phyloP scores from a whole-genome alignment of 1,140 invertebrate genomes.

The Bombus superbus region DNA sequence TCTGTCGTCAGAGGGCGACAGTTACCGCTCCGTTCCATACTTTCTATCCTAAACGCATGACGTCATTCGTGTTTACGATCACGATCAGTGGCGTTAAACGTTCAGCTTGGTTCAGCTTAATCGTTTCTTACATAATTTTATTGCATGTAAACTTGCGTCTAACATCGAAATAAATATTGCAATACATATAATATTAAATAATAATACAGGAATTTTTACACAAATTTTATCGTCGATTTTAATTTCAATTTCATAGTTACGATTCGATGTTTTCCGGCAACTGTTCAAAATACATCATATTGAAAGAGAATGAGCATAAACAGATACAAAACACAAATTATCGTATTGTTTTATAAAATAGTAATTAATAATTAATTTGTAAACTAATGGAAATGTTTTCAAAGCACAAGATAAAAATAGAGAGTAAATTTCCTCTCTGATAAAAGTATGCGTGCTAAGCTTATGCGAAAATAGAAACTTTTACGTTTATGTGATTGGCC shows the following conservation, averaged over 20 bases:
- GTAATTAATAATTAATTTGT: not conserved
- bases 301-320: not conserved
- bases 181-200: too few species aligned
- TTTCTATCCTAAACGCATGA: not conserved
- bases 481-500: not conserved
- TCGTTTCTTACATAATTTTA: not conserved
- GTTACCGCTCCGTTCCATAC: not conserved
- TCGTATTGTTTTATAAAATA: not conserved
- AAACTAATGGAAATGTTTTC: not conserved
- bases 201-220: not conserved
- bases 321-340: not conserved
- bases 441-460: not conserved
- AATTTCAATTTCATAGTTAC: not conserved
- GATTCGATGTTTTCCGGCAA: not conserved
- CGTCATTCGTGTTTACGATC: not conserved
- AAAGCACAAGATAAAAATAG: too few species aligned
- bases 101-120: too few species aligned
- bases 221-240: not conserved
- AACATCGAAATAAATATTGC: not conserved
- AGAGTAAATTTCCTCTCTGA: too few species aligned
- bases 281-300: not conserved
- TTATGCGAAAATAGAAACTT: not conserved
- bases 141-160: not conserved
- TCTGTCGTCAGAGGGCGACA: slow-evolving; percentile 32
- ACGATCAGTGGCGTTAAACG: too few species aligned